Evolutionary conservation across 1,140 invertebrate genomes (phyloP).

Genomic region (Rhopalosiphum padi): DNA sequence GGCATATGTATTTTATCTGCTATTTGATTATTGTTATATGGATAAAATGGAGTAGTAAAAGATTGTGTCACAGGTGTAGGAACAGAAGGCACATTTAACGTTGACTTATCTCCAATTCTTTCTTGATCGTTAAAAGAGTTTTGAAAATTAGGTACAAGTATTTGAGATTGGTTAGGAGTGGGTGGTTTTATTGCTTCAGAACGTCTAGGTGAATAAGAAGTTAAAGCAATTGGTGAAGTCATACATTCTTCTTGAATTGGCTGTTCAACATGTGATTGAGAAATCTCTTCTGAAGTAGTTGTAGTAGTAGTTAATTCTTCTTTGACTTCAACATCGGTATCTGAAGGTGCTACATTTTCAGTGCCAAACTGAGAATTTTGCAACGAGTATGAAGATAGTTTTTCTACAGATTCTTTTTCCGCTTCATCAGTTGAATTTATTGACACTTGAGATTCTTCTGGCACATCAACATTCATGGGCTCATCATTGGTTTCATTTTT

Average conservation of each 20-base stretch:
- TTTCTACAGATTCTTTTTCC: constrained; percentile 54
- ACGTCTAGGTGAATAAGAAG: constrained; percentile 49
- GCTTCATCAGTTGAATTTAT: constrained; percentile 31
- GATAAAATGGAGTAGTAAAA: constrained; percentile 59
- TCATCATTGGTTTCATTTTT: constrained; percentile 53
- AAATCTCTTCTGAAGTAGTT: constrained; percentile 38
- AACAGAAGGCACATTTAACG: constrained; percentile 60
- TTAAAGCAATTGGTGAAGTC: constrained; percentile 52
- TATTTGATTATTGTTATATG: constrained; percentile 61
- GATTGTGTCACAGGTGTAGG: constrained; percentile 56
- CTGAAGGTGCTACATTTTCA: constrained; percentile 48
- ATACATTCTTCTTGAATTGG: constrained; percentile 42
- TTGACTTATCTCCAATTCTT: constrained; percentile 60
- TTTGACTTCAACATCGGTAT: constrained; percentile 52
- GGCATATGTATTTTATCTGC: constrained; percentile 60
- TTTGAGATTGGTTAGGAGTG: constrained; percentile 49
- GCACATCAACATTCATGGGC: constrained; percentile 33
- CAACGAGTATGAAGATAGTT: background rate
- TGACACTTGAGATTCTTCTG: constrained; percentile 54
- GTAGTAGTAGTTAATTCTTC: constrained; percentile 47
- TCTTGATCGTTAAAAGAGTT: constrained; percentile 58
- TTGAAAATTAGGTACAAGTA: constrained; percentile 57
- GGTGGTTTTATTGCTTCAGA: constrained; percentile 31
- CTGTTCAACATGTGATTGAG: constrained; percentile 7
- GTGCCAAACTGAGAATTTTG: constrained; percentile 33